Conservation (phyloP, 2,888 invertebrate species). For the Corbicula japonica region DNA sequence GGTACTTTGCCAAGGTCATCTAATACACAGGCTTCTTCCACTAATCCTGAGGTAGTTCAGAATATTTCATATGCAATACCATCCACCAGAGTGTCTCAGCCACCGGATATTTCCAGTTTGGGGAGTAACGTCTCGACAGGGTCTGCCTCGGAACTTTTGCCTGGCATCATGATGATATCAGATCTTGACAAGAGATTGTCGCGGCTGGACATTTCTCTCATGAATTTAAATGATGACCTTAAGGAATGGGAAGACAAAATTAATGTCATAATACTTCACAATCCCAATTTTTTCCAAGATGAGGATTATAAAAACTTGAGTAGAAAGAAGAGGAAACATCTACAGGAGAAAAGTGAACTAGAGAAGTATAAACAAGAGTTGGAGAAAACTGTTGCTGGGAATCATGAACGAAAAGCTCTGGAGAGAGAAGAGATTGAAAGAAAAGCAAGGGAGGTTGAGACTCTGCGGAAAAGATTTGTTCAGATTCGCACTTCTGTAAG, state of each 20-base stretch:
- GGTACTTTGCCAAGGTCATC: constrained; percentile 18
- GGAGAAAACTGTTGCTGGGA: constrained; percentile 41
- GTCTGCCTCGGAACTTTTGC: constrained; percentile 60
- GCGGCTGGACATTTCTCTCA: constrained; percentile 67
- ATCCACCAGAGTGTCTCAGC: constrained; percentile 17
- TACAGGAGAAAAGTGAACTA: constrained; percentile 70
- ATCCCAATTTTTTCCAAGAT: constrained; percentile 73
- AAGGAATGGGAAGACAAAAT: constrained; percentile 67
- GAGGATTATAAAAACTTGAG: constrained; percentile 68
- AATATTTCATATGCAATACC: constrained; percentile 19
- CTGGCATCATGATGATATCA: constrained; percentile 62
- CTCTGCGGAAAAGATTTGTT: constrained; percentile 17
- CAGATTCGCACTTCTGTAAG: neutral
- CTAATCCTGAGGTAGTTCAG: neutral
- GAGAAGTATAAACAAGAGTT: constrained; percentile 67
- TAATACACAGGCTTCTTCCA: constrained; percentile 9
- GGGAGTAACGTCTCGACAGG: neutral
- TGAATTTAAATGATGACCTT: constrained; percentile 71
- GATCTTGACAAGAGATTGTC: constrained; percentile 70
- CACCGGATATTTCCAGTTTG: neutral
- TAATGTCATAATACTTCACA: constrained; percentile 66
- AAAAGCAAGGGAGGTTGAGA: constrained; percentile 28
- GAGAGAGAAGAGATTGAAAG: constrained; percentile 20
- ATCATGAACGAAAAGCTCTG: neutral
- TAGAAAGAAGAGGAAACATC: constrained; percentile 70